Base-by-base conservation (phyloP, 2,888 invertebrate genomes). In the Monoplex corrugatus region DNA sequence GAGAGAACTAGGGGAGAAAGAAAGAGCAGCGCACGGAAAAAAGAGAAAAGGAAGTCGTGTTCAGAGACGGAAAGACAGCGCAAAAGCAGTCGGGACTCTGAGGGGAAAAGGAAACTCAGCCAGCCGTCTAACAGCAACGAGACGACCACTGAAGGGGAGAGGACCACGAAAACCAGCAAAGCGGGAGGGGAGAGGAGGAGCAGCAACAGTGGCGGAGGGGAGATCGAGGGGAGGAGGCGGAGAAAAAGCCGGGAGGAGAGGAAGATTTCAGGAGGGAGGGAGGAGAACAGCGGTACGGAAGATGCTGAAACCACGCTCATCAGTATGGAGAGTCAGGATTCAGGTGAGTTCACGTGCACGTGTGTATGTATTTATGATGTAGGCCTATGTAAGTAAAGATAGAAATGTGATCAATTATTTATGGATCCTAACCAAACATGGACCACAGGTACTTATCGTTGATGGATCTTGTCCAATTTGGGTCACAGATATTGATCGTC, bases 281-380 rank as follows among this genome's bases (percentile, higher is more conserved):
- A 40, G 75, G 75, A 63, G 43, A n/a, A 44, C 16, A 86, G 44
- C 13, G 45, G 40, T 19, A 86, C 32, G 50, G 85, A 89, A 8
- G 87, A 87, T 32, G 88, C 19, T 6, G 87, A 88, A 50, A 87
- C 35, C 63, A 68, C 80, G 43, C 87, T 85, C 45, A 88, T 82
- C 86, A 91, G 88, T 72, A 32, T 87, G 50, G 91, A 89, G 28
- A 89, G 88, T 88, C 85, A 89, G 68, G 87, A 90, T 84, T 92
- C 91, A 28, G 92, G 92, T 92, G 32, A 89, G 89, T 63, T 32
- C 40, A 44, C 19, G 43, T n/a, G n/a, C n/a, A n/a, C n/a, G n/a
- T n/a, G n/a, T n/a, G n/a, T n/a, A n/a, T n/a, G n/a, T n/a, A n/a
- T n/a, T n/a, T n/a, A n/a, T n/a, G n/a, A n/a, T n/a, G n/a, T n/a